These are phyloP conservation scores for Calameuta pallipes DNA, from an alignment of 2,888 invertebrate species.

Conservation along the genomic window DNA sequence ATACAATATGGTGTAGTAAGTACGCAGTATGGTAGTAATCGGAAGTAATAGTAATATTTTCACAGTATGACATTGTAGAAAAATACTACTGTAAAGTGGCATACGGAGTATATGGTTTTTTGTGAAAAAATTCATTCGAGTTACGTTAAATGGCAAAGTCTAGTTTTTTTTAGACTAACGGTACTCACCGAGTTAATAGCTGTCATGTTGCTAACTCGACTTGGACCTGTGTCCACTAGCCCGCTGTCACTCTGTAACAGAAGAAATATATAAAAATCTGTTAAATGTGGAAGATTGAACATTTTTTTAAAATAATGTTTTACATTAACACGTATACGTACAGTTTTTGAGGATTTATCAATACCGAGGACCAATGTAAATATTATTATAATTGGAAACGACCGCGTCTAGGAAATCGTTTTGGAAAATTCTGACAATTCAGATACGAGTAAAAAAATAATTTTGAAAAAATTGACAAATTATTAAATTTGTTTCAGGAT, in stretches of 20 bases:
- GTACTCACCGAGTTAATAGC: conserved; percentile 66
- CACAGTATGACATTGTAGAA: background rate
- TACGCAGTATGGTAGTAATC: background rate
- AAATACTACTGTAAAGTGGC: background rate
- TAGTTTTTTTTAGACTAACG: background rate
- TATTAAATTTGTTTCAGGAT: too few relatives aligned
- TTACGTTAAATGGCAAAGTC: too few relatives aligned
- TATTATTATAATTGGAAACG: too few relatives aligned
- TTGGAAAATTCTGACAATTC: too few relatives aligned
- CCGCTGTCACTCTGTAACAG: conserved; percentile 65
- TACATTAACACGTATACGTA: background rate
- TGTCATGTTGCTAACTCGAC: conserved; percentile 65
- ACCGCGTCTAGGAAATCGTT: too few relatives aligned
- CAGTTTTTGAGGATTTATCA: background rate
- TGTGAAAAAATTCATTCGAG: background rate
- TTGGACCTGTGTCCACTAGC: conserved; percentile 65
- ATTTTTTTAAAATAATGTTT: background rate
- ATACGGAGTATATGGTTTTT: background rate
- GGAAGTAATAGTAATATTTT: background rate
- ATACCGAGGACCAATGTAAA: background rate
- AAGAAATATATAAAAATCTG: conserved; percentile 17
- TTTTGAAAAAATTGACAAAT: background rate
- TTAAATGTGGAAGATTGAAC: background rate
- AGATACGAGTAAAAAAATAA: background rate
- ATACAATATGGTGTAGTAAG: background rate